Conservation (phyloP, 64 coral and sea anemone genomes). For the Montipora cactus region DNA sequence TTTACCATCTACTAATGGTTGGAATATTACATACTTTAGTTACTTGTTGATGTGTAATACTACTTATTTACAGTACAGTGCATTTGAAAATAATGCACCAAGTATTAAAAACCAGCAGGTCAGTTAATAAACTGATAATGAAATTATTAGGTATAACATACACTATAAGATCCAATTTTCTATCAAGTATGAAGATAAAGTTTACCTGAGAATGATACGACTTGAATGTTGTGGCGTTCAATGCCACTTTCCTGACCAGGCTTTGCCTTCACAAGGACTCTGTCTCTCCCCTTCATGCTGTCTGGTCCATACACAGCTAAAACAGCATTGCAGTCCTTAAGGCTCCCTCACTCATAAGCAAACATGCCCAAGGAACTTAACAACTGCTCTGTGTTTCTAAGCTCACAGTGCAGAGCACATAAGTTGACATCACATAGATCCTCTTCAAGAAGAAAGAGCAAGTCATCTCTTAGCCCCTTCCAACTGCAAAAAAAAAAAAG, state of each 20-base stretch:
- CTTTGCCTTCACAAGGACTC: slow-evolving; percentile 17
- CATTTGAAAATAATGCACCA: no score
- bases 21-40: no score
- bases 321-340: slow-evolving; percentile 38
- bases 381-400: slow-evolving; percentile 56
- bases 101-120: no score
- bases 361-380: slow-evolving; percentile 28
- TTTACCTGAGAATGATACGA: slow-evolving; percentile 38
- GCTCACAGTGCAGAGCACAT: slow-evolving; percentile 56
- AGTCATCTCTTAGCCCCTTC: slow-evolving; percentile 50
- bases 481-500: background rate
- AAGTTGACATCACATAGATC: slow-evolving; percentile 44
- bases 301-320: slow-evolving; percentile 43
- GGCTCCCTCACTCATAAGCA: slow-evolving; percentile 19
- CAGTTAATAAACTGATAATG: no score
- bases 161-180: no score
- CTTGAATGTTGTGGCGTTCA: slow-evolving; percentile 23
- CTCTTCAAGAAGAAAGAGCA: slow-evolving; percentile 59
- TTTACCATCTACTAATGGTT: no score
- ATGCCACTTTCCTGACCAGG: slow-evolving; percentile 37
- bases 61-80: no score
- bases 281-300: slow-evolving; percentile 29
- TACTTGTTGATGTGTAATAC: no score
- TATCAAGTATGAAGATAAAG: no score
- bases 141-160: no score